Evolutionary conservation across 2,888 invertebrate genomes (phyloP).

Genomic region (Drosophila tanythrix): DNA sequence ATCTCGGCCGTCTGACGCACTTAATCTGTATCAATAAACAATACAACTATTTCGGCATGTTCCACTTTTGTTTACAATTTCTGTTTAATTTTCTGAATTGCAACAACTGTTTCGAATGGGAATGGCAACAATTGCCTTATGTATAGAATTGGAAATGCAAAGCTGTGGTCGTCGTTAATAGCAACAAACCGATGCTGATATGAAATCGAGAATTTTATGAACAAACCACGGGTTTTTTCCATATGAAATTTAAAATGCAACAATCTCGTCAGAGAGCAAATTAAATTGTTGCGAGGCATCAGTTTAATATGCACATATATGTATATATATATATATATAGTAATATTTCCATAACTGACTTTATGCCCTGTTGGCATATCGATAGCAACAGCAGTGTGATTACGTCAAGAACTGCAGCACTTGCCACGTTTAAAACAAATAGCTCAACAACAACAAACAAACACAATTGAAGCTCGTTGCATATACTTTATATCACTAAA

Average conservation of each 20-base stretch:
- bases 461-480: constrained; percentile 13
- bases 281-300: constrained; percentile 19
- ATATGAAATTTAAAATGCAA: constrained; percentile 19
- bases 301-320: background rate
- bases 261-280: constrained; percentile 7
- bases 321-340: constrained; percentile 24
- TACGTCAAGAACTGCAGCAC: constrained; percentile 7
- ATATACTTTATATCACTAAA: constrained; percentile 5
- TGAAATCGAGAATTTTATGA: background rate
- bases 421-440: constrained; percentile 5
- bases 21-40: constrained; percentile 6
- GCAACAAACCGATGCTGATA: background rate
- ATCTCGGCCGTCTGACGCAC: background rate
- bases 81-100: background rate
- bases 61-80: background rate
- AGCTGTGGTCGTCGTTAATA: background rate
- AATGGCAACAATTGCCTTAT: background rate
- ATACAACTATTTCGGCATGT: background rate
- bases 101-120: background rate
- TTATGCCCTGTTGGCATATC: background rate
- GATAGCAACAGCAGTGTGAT: constrained; percentile 15
- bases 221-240: constrained; percentile 3
- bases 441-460: background rate
- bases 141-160: background rate
- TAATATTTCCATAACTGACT: constrained; percentile 16